Base-by-base conservation (phyloP, 1,140 invertebrate species). In the Ceratosolen fusciceps region DNA sequence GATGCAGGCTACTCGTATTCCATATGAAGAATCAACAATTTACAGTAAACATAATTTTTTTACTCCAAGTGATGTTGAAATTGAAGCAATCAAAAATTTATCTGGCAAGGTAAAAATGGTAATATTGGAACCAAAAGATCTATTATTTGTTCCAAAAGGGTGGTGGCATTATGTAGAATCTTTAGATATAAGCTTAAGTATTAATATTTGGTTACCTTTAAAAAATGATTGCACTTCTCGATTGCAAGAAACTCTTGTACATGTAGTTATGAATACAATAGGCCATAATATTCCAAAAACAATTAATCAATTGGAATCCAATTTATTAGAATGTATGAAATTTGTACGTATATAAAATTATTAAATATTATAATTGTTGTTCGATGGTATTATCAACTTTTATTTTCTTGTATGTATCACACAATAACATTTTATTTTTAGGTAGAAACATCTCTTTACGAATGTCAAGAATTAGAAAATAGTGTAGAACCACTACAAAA, bases 81-180 rank as follows among this genome's bases (percentile, higher is more conserved):
- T 88, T 47, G 76, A 85, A 54, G 76, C 80, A 73, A 77, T 86
- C 67, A 83, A 76, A 72, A 80, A 68, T 65, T 81, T 83, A 37
- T 54, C 77, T 68, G 74, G 80, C 24, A 83, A 67, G 37, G 75
- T 85, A 60, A 86, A 91, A 90, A 90, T 92, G 43, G 90, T 96
- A 26, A 92, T 90, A 29, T 90, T 99, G 39, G 91, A 94, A 67
- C 93, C 96, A 12, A 97, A 96, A 2, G 96, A 99, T 91, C 94
- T 97, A 9, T 88, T 99, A 14, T 93, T 96, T 86, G 94, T 99
- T 1, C 98, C 98, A 12, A 92, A 92, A 82, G 94, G 96, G 72
- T 99, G 97, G 97, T 99, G 98, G 98, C 98, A 99, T 92, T 98
- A 96, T 91, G 98, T 98, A 8, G 95, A 97, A 88, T 95, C 95